Base-by-base conservation (phyloP, 2,888 invertebrate genomes). In the Podabrus alpinus region DNA sequence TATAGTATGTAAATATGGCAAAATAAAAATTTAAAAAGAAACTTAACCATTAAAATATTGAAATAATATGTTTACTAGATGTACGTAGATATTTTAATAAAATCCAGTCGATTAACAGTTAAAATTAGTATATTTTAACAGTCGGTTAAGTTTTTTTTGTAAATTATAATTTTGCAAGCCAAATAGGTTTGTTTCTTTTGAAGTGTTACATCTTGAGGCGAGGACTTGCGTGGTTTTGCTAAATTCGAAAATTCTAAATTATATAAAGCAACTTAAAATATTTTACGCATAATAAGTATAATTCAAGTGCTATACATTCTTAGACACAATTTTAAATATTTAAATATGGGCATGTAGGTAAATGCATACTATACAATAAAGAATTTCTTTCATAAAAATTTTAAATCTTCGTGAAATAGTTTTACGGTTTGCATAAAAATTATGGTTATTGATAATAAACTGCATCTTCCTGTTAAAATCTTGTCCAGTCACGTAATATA, bases 401-500 rank as follows among this genome's bases (percentile, higher is more conserved):
- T 7, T n/a, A 45, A 45, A n/a, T n/a, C 7, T 45, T 45, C n/a
- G 7, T 13, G n/a, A 45, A 45, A 45, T 1, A 45, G 4, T 5
- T 45, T 45, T 45, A 45, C 45, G 13, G 45, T 45, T 45, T n/a
- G n/a, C 45, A 45, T 45, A 13, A 45, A 45, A 45, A 45, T 45
- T 45, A 9, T 45, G n/a, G 45, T 45, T 45, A 45, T 45, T 45
- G 45, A 7, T n/a, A 45, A 45, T 45, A 45, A 45, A 45, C 45
- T n/a, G 9, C 7, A 45, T 45, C 45, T 45, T 45, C 62, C 62
- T 19, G 21, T 64, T 64, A 13, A 13, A 64, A 64, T 64, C 13
- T 64, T 68, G 79, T 71, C 75, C 62, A 74, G 79, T 80, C 79
- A 79, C 75, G 79, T 78, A 73, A 76, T 76, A 60, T 79, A 78